Conservation (phyloP, 2,888 invertebrate species). For the Schrankia costaestrigalis region DNA sequence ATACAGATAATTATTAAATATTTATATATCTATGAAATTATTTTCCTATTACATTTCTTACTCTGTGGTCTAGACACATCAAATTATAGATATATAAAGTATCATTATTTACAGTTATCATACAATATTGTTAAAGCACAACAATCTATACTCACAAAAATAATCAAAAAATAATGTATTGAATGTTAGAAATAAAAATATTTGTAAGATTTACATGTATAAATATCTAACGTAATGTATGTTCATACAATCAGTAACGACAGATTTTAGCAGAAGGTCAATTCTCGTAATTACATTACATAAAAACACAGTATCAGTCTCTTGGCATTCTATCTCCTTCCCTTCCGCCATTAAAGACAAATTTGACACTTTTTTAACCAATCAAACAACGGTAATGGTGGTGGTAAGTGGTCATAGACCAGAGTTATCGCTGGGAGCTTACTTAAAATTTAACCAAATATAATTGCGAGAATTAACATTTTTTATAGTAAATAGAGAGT, state of each 20-base stretch:
- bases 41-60: conserved; percentile 14
- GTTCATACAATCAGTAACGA: conserved; percentile 18
- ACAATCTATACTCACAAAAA: conserved; percentile 10
- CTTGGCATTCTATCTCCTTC: too few relatives aligned
- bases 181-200: conserved; percentile 27
- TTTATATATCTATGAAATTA: conserved; percentile 5
- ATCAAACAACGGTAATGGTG: too few relatives aligned
- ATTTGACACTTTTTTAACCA: too few relatives aligned
- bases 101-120: conserved; percentile 32
- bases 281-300: too few relatives aligned
- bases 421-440: too few relatives aligned
- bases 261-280: conserved; percentile 11
- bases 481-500: conserved; percentile 36
- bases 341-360: too few relatives aligned
- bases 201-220: conserved; percentile 16
- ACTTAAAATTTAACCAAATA: too few relatives aligned
- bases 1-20: too few relatives aligned
- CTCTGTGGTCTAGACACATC: background rate
- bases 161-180: conserved; percentile 25
- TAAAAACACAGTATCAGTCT: too few relatives aligned
- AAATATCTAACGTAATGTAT: conserved; percentile 19
- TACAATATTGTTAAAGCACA: conserved; percentile 11
- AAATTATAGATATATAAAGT: conserved; percentile 2
- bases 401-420: too few relatives aligned
- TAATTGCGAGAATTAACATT: too few relatives aligned